phyloP scores from a whole-genome alignment of 2,888 invertebrate species.

The Zygaena filipendulae region DNA sequence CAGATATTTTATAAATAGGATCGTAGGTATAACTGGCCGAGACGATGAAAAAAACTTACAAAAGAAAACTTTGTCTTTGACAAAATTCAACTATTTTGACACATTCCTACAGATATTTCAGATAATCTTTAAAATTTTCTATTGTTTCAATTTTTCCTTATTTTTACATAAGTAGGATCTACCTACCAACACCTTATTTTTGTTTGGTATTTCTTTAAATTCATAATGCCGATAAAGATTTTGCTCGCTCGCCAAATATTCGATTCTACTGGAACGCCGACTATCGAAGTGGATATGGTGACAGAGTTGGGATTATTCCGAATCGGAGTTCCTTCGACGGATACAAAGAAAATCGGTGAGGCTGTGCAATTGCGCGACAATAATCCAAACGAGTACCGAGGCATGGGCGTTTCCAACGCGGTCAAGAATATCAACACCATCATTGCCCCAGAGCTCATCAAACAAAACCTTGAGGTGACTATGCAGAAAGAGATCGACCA shows the following conservation, averaged over 20 bases:
- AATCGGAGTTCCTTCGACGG: conserved; percentile 96
- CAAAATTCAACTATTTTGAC: no score
- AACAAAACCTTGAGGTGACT: conserved; percentile 84
- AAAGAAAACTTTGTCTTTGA: no score
- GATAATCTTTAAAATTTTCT: no score
- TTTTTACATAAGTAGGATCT: no score
- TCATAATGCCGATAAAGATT: conserved; percentile 86
- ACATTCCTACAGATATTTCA: no score
- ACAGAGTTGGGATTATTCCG: conserved; percentile 88
- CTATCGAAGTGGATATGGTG: conserved; percentile 91
- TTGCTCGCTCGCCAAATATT: conserved; percentile 96
- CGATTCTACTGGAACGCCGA: conserved; percentile 96
- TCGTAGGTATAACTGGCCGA: no score
- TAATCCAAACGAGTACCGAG: conserved; percentile 85
- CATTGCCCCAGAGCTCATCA: conserved; percentile 82
- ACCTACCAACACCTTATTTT: no score
- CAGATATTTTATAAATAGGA: no score
- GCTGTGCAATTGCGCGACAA: conserved; percentile 95
- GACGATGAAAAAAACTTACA: no score
- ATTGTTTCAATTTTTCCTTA: no score
- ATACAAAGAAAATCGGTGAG: conserved; percentile 93
- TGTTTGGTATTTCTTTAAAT: no score
- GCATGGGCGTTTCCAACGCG: conserved; percentile 93
- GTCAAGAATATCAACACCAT: conserved; percentile 89
- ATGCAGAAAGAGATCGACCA: conserved; percentile 91